Evolutionary conservation across 2,797 vertebrate species (phyloP).

Genomic region (Macropodus opercularis): DNA sequence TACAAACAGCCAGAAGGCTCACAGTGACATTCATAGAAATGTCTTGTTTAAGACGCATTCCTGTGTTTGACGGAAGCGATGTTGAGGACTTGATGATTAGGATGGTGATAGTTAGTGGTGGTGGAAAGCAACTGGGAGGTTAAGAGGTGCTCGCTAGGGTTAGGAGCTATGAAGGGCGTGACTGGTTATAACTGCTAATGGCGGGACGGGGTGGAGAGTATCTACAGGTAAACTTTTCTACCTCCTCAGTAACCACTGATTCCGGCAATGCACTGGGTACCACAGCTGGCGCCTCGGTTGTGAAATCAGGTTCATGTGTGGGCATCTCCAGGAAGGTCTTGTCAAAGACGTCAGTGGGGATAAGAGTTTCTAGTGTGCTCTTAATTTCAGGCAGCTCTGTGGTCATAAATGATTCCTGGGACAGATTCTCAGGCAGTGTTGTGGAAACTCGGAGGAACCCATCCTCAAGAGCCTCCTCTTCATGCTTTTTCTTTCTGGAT

Average conservation of each 20-base stretch:
- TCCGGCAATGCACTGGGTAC: slow-evolving; percentile 54
- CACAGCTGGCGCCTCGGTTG: slow-evolving; percentile 49
- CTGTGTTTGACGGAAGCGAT: slow-evolving; percentile 16
- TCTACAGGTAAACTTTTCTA: slow-evolving; percentile 60
- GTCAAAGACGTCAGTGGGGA: slow-evolving; percentile 36
- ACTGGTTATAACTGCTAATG: slow-evolving; percentile 54
- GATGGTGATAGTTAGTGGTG: slow-evolving; percentile 69
- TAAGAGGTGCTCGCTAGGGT: slow-evolving; percentile 62
- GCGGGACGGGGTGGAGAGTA: slow-evolving; percentile 11
- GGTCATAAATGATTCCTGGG: slow-evolving; percentile 48
- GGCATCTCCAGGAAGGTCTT: slow-evolving; percentile 64
- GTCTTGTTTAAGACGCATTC: slow-evolving; percentile 16
- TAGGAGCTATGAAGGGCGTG: slow-evolving; percentile 64
- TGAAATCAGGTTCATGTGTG: slow-evolving; percentile 68
- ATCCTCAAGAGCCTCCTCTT: slow-evolving; percentile 66
- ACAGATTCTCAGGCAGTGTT: slow-evolving; percentile 60
- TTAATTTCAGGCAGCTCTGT: slow-evolving; percentile 41
- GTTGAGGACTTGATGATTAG: slow-evolving; percentile 34
- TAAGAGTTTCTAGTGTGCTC: slow-evolving; percentile 22
- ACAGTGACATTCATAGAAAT: slow-evolving; percentile 1
- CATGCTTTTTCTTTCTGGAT: slow-evolving; percentile 71
- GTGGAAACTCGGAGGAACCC: slow-evolving; percentile 72
- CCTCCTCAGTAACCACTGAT: slow-evolving; percentile 71
- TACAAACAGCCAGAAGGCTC: slow-evolving; percentile 10
- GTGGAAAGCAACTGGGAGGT: slow-evolving; percentile 24